Evolutionary conservation across 1,140 invertebrate species (phyloP).

Genomic region (Cotesia vestalis): DNA sequence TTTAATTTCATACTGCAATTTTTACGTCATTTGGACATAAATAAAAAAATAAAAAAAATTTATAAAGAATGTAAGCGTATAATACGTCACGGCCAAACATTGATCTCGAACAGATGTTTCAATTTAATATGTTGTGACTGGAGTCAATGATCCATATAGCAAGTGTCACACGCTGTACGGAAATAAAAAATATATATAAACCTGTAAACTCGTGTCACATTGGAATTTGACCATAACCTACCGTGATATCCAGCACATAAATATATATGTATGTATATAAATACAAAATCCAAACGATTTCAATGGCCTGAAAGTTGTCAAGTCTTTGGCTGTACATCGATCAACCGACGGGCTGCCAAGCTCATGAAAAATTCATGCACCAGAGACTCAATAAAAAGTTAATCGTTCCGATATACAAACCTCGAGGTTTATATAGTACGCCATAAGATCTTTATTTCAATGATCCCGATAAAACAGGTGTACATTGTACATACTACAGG

Average conservation of each 20-base stretch:
- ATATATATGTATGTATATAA: background rate
- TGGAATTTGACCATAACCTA: conserved; percentile 37
- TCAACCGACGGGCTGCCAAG: conserved; percentile 17
- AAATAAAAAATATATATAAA: conserved; percentile 1
- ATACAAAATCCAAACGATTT: conserved; percentile 22
- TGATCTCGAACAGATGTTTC: conserved; percentile 1
- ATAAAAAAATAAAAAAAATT: too few species aligned
- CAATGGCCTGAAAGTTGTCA: conserved; percentile 5
- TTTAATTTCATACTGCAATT: too few species aligned
- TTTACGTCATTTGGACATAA: too few species aligned
- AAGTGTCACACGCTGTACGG: background rate
- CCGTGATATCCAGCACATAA: conserved; percentile 14
- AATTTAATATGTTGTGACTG: background rate
- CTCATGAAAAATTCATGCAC: conserved; percentile 37
- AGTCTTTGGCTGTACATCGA: conserved; percentile 23
- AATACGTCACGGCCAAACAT: too few species aligned
- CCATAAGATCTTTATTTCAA: conserved; percentile 22
- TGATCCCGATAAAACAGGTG: too few species aligned
- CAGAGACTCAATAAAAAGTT: conserved; percentile 22
- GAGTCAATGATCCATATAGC: conserved; percentile 3
- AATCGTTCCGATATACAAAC: conserved; percentile 29
- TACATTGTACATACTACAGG: too few species aligned
- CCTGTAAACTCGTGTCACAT: background rate
- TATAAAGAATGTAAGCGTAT: background rate
- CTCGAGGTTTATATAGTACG: background rate